Conservation (phyloP, 2,797 vertebrate species). For the Oreortyx pictus region DNA sequence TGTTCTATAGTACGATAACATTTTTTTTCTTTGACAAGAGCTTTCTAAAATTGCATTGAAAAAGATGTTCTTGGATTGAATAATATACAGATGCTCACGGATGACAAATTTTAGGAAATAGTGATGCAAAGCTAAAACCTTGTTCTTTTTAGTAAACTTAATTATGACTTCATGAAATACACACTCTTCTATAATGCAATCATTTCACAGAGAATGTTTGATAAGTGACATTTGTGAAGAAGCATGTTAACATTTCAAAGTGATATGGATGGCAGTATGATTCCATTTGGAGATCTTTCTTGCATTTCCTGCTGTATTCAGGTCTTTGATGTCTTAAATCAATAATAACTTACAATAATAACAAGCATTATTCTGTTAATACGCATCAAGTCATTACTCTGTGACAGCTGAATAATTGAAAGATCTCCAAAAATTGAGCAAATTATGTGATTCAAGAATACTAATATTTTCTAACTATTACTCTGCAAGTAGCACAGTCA, state of each 20-base stretch:
- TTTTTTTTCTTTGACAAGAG: background rate
- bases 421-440: background rate
- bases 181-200: background rate
- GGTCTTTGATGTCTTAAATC: background rate
- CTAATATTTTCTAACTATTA: background rate
- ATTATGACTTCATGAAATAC: background rate
- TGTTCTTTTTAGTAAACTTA: background rate
- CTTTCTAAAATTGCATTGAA: background rate
- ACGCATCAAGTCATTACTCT: background rate
- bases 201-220: background rate
- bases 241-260: background rate
- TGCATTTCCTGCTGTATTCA: background rate
- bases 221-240: background rate
- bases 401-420: background rate
- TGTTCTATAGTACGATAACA: background rate
- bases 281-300: background rate
- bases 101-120: background rate
- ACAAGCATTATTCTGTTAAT: slow-evolving; percentile 1
- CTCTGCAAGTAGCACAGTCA: background rate
- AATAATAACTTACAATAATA: background rate
- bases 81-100: background rate
- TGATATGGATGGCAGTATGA: background rate
- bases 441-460: background rate
- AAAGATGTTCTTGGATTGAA: background rate
- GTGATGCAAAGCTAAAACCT: background rate